A percentile compares a stretch with the other conserved stretches of the same genome.
phyloP scores from a whole-genome alignment of 92 coral and sea anemone species.

The Pocillopora grandis region DNA sequence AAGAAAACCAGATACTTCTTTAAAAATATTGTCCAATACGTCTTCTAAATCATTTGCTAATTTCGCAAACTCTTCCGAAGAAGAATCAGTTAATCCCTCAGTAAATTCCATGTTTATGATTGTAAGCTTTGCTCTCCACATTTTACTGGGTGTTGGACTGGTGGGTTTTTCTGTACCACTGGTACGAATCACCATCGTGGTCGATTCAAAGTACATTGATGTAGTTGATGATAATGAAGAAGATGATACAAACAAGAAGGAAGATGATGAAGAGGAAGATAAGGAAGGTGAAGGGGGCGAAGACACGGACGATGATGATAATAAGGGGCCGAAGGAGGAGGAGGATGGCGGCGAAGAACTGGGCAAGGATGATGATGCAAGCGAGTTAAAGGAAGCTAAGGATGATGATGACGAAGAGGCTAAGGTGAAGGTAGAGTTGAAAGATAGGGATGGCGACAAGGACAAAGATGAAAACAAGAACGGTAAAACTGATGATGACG shows the following conservation, averaged over 20 bases:
- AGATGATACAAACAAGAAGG: not conserved
- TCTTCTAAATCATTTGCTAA: conserved; percentile 6
- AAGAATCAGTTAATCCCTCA: not conserved
- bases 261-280: not conserved
- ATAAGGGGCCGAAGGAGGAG: not conserved
- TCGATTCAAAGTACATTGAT: not conserved
- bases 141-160: not conserved
- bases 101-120: conserved; percentile 20
- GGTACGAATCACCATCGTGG: not conserved
- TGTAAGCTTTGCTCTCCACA: conserved; percentile 8
- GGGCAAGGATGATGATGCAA: too few species aligned
- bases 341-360: not conserved
- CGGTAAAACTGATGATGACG: not conserved
- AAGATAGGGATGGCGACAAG: not conserved
- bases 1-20: conserved; percentile 17
- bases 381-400: not conserved
- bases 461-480: not conserved
- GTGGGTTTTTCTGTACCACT: not conserved
- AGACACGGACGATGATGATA: not conserved
- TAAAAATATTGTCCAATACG: not conserved
- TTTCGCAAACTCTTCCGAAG: conserved; percentile 1
- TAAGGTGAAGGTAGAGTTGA: not conserved
- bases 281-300: not conserved
- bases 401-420: not conserved
- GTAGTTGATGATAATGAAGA: not conserved